These are phyloP conservation scores for Epinephelus lanceolatus DNA, from an alignment of 2,113 vertebrate genomes.

Conservation along the genomic window DNA sequence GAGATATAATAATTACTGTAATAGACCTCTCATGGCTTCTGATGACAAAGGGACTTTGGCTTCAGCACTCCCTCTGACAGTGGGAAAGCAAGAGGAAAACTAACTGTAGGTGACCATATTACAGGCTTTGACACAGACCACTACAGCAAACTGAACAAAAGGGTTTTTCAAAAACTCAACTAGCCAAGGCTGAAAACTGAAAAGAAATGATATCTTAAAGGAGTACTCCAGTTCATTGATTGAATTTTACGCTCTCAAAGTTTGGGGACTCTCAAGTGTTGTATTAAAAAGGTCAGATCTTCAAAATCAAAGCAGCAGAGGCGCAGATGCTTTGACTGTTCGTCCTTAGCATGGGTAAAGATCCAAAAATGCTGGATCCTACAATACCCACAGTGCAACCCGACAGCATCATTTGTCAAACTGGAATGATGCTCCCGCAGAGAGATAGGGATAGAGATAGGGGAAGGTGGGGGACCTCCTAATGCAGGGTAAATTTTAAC, in stretches of 20 bases:
- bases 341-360: neutral
- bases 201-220: neutral
- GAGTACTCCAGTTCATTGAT: too few species aligned
- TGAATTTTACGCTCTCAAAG: neutral
- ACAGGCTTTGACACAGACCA: neutral
- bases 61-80: neutral
- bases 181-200: neutral
- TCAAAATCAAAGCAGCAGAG: neutral
- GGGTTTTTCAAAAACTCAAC: too few species aligned
- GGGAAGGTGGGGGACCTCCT: too few species aligned
- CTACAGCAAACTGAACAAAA: neutral
- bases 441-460: neutral
- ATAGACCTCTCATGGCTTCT: neutral
- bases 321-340: neutral
- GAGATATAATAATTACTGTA: conserved; percentile 19
- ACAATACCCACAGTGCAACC: neutral
- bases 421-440: neutral
- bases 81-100: neutral
- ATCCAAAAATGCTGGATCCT: too few species aligned
- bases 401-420: neutral
- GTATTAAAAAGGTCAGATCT: neutral
- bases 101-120: neutral
- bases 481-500: too few species aligned
- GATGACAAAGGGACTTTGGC: neutral
- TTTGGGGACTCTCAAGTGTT: too few species aligned